Conservation (phyloP, 2,888 invertebrate species). For the Heliconius sara region DNA sequence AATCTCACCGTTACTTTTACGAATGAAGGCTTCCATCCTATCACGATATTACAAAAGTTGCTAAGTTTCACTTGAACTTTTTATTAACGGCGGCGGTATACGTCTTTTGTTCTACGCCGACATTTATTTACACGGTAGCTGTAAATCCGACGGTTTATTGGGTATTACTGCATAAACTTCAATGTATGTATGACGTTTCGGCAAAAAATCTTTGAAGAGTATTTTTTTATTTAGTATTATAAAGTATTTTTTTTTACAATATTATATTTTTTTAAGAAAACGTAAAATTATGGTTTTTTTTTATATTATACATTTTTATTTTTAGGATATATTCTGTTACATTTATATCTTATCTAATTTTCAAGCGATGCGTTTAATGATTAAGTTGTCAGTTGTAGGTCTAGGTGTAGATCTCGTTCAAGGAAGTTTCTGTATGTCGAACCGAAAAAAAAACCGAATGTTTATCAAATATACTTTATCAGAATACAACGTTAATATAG, state of each 20-base stretch:
- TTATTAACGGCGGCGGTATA: conserved; percentile 62
- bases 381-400: no score
- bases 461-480: conserved; percentile 7
- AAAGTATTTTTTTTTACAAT: no score
- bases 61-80: conserved; percentile 72
- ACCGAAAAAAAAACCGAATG: neutral
- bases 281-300: no score
- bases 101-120: conserved; percentile 67
- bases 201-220: conserved; percentile 3
- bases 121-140: conserved; percentile 61
- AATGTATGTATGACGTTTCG: conserved; percentile 21
- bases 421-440: no score
- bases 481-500: conserved; percentile 19
- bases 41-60: conserved; percentile 78
- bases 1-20: conserved; percentile 23
- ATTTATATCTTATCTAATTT: no score
- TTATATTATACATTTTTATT: no score
- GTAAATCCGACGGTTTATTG: conserved; percentile 63
- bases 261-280: no score
- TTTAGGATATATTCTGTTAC: no score
- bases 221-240: neutral
- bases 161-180: conserved; percentile 38
- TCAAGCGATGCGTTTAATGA: no score
- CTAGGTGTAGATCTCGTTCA: no score
- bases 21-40: conserved; percentile 46